These are phyloP conservation scores for Linurgus olivaceus DNA, from an alignment of 2,797 vertebrate genomes.

Conservation along the genomic window DNA sequence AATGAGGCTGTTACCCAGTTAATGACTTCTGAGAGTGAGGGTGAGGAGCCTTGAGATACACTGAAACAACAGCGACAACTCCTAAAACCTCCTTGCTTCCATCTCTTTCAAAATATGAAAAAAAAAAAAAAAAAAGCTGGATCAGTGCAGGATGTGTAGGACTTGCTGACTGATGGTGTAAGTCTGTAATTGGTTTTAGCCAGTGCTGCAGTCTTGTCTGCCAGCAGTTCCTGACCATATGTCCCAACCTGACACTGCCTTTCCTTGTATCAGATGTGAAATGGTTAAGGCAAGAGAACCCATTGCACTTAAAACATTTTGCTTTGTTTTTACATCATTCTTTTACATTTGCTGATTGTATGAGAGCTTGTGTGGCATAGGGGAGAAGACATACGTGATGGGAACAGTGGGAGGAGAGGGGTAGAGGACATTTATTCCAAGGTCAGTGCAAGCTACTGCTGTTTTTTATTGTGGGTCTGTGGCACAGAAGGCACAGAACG, in stretches of 20 bases:
- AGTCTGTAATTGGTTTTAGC: neutral
- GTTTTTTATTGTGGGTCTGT: neutral
- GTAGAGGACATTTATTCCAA: conserved; percentile 21
- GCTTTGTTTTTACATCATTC: neutral
- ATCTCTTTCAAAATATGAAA: neutral
- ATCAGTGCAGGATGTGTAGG: neutral
- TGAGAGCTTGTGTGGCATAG: neutral
- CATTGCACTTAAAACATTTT: neutral
- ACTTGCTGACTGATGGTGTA: neutral
- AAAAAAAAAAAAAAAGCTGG: neutral
- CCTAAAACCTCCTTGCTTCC: neutral
- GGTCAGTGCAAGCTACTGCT: neutral
- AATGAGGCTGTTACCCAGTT: neutral
- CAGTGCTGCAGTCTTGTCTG: neutral
- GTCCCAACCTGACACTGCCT: neutral
- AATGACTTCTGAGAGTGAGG: neutral
- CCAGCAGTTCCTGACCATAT: neutral
- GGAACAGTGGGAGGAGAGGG: neutral
- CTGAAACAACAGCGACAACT: neutral
- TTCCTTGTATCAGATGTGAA: neutral
- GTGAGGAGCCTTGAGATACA: neutral
- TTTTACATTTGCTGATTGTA: neutral
- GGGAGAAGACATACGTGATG: neutral
- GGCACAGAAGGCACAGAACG: neutral
- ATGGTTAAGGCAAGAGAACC: neutral